Conservation (phyloP, 1,140 invertebrate genomes). For the Schlechtendalia chinensis region DNA sequence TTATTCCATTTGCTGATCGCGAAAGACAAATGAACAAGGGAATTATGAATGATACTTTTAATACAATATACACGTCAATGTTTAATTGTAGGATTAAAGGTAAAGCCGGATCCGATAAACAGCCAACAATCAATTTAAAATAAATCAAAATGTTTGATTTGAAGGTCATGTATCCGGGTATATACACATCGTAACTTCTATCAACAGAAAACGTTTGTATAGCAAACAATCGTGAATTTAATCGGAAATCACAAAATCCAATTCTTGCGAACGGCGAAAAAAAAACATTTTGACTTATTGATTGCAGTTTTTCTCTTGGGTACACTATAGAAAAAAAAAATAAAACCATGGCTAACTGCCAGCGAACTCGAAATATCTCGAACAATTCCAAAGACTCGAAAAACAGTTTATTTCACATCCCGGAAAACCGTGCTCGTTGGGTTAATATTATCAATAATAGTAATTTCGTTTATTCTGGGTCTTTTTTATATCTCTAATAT, state of each 20-base stretch:
- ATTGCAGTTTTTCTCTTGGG: slow-evolving; percentile 15
- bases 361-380: slow-evolving; percentile 18
- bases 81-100: not conserved
- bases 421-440: not conserved
- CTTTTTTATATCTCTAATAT: too few species aligned
- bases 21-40: too few species aligned
- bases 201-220: not conserved
- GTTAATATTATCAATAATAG: not conserved
- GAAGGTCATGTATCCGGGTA: not conserved
- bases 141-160: not conserved
- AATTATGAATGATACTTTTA: not conserved
- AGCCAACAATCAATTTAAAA: too few species aligned
- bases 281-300: slow-evolving; percentile 28
- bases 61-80: not conserved
- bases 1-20: too few species aligned
- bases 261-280: not conserved
- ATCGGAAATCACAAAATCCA: slow-evolving; percentile 21
- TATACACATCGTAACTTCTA: not conserved
- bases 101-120: too few species aligned
- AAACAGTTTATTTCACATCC: not conserved
- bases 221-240: slow-evolving; percentile 5
- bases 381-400: not conserved
- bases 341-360: slow-evolving; percentile 18
- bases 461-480: too few species aligned
- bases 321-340: slow-evolving; percentile 12